phyloP scores from a whole-genome alignment of 2,888 invertebrate species.

The Congeria kusceri region DNA sequence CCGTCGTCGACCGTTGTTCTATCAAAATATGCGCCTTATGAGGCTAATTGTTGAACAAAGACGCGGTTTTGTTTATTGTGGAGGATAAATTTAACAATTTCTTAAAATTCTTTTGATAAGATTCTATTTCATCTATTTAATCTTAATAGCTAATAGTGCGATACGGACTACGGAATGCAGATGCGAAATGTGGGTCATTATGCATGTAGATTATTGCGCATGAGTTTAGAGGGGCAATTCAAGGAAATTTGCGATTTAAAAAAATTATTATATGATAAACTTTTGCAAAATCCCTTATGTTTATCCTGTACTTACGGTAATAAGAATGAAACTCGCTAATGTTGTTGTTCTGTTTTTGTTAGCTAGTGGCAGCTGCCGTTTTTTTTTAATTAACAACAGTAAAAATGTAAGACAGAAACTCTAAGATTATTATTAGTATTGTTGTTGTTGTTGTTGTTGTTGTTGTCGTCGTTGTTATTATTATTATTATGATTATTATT shows the following conservation, averaged over 20 bases:
- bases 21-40: constrained; percentile 22
- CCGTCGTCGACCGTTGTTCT: neutral
- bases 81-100: neutral
- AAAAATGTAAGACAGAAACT: neutral
- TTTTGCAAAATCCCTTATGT: no score
- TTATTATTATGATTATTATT: neutral
- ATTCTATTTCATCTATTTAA: no score
- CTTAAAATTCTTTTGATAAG: constrained; percentile 4
- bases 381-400: no score
- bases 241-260: neutral
- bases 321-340: no score
- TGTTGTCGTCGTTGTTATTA: neutral
- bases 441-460: neutral
- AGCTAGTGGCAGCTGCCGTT: no score
- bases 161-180: no score
- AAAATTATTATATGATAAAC: no score
- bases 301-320: no score
- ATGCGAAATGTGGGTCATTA: no score
- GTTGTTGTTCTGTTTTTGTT: no score
- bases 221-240: neutral
- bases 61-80: constrained; percentile 31
- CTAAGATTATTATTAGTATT: neutral
- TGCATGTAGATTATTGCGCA: neutral
- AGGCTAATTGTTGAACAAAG: constrained; percentile 37
- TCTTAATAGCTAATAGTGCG: no score